Evolutionary conservation across 2,888 invertebrate species (phyloP).

Genomic region (Flabesymbios commensalis): DNA sequence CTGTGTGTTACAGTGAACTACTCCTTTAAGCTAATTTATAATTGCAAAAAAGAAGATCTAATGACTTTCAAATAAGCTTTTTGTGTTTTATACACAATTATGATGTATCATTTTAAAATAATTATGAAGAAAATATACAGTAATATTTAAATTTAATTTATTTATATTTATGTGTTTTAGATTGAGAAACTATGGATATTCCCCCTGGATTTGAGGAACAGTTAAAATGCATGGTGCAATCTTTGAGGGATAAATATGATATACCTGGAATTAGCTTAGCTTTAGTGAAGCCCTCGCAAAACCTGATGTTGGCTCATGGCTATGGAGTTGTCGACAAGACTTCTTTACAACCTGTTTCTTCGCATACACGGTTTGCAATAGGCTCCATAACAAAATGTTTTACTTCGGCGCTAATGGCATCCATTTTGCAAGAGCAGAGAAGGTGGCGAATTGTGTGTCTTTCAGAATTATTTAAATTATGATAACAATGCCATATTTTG

Average conservation of each 20-base stretch:
- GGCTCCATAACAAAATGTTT: constrained; percentile 11
- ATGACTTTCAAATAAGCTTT: too few species aligned
- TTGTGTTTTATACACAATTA: too few species aligned
- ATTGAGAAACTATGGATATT: too few species aligned
- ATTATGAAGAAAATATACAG: too few species aligned
- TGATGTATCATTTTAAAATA: too few species aligned
- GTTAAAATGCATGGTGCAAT: too few species aligned
- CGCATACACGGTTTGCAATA: neutral
- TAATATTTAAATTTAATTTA: too few species aligned
- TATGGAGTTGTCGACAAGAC: neutral
- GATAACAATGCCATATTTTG: neutral
- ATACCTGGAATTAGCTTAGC: neutral
- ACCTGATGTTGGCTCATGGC: neutral
- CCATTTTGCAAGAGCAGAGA: neutral
- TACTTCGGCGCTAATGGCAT: constrained; percentile 3
- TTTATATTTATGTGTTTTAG: too few species aligned
- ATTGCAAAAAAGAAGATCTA: too few species aligned
- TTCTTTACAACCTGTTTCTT: neutral
- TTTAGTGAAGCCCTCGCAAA: neutral
- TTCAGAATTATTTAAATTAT: neutral
- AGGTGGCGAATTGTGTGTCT: neutral
- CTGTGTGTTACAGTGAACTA: too few species aligned
- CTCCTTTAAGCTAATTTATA: too few species aligned
- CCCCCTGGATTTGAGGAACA: too few species aligned
- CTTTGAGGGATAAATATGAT: neutral